Conservation (phyloP, 2,888 invertebrate species). For the Erebia palarica region DNA sequence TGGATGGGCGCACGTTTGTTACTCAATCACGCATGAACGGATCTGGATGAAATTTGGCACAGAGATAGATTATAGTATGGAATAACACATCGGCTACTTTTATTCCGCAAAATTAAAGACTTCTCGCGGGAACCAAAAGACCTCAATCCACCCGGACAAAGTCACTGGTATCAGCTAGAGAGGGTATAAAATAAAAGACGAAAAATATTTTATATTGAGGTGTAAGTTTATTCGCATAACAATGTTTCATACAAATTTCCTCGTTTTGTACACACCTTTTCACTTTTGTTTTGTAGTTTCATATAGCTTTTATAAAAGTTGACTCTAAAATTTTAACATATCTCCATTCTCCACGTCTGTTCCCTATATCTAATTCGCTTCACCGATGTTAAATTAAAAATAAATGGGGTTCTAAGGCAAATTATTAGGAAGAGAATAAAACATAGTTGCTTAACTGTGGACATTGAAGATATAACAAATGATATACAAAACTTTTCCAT, state of each 20-base stretch:
- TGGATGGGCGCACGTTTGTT: too few relatives aligned
- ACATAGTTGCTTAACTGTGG: slow-evolving; percentile 62
- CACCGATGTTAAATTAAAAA: slow-evolving; percentile 75
- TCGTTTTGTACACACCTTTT: slow-evolving; percentile 82
- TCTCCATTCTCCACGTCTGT: slow-evolving; percentile 72
- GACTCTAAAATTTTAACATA: slow-evolving; percentile 82
- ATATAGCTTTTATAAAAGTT: slow-evolving; percentile 78
- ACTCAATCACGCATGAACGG: too few relatives aligned
- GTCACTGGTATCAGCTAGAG: too few relatives aligned
- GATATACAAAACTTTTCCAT: slow-evolving; percentile 68
- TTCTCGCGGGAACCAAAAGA: too few relatives aligned
- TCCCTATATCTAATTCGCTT: slow-evolving; percentile 81
- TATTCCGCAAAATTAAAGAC: too few relatives aligned
- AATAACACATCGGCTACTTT: too few relatives aligned
- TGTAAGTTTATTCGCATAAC: slow-evolving; percentile 83
- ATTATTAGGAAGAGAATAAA: slow-evolving; percentile 66
- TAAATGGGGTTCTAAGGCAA: slow-evolving; percentile 72
- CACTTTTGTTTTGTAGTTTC: slow-evolving; percentile 73
- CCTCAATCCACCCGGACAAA: too few relatives aligned
- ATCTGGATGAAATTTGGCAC: too few relatives aligned
- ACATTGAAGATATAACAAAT: slow-evolving; percentile 63
- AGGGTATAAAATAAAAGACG: slow-evolving; percentile 63
- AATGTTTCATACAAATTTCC: slow-evolving; percentile 83
- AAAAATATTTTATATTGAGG: slow-evolving; percentile 79
- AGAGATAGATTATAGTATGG: too few relatives aligned